Evolutionary conservation across 2,888 invertebrate species (phyloP).

Genomic region (Nycteola revayana): DNA sequence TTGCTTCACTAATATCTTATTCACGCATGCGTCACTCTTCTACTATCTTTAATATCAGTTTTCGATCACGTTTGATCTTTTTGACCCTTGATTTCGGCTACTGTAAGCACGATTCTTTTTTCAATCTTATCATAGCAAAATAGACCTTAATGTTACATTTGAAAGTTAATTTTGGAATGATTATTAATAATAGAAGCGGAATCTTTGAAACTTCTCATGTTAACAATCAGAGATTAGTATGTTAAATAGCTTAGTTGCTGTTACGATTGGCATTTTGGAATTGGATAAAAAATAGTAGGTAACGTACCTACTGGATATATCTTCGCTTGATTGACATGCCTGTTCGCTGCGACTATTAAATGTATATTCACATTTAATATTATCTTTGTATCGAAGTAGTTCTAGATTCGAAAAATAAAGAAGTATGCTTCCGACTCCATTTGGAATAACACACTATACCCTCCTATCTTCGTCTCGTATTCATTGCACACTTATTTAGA

Average conservation of each 20-base stretch:
- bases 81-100: slow-evolving; percentile 78
- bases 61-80: slow-evolving; percentile 76
- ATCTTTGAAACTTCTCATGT: slow-evolving; percentile 62
- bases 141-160: slow-evolving; percentile 27
- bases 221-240: slow-evolving; percentile 74
- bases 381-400: too few relatives aligned
- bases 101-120: slow-evolving; percentile 70
- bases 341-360: too few relatives aligned
- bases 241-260: slow-evolving; percentile 56
- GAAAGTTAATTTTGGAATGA: slow-evolving; percentile 31
- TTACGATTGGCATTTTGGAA: slow-evolving; percentile 46
- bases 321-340: too few relatives aligned
- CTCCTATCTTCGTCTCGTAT: too few relatives aligned
- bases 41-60: slow-evolving; percentile 75
- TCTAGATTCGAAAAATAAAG: too few relatives aligned
- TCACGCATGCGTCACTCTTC: slow-evolving; percentile 75
- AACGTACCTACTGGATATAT: too few relatives aligned
- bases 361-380: too few relatives aligned
- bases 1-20: slow-evolving; percentile 68
- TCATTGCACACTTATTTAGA: too few relatives aligned
- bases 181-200: slow-evolving; percentile 30
- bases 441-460: too few relatives aligned
- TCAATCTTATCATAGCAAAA: slow-evolving; percentile 33
- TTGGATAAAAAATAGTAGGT: too few relatives aligned
- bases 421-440: too few relatives aligned